These are phyloP conservation scores for Caenorhabditis doughertyi DNA, from an alignment of 2,888 invertebrate species.

Conservation along the genomic window DNA sequence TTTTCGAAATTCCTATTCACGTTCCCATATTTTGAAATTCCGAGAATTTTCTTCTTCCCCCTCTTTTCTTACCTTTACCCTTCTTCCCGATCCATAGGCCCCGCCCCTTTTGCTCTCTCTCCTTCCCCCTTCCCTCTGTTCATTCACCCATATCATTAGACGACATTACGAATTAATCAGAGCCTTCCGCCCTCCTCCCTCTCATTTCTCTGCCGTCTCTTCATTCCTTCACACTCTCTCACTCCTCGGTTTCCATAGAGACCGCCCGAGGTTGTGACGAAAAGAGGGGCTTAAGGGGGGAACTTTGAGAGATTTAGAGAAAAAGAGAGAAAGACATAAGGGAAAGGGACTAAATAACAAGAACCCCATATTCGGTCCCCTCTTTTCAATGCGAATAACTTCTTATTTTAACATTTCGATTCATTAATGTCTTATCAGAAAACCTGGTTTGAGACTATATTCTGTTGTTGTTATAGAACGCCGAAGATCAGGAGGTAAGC, in stretches of 20 bases:
- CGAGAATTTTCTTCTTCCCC: no score
- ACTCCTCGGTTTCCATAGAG: background rate
- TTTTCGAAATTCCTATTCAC: no score
- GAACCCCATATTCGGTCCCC: no score
- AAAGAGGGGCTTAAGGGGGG: no score
- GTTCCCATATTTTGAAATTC: no score
- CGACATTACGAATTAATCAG: background rate
- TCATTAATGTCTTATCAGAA: background rate
- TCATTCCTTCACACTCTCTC: background rate
- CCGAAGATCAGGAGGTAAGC: conserved; percentile 19
- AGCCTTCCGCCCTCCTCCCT: background rate
- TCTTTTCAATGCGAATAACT: background rate
- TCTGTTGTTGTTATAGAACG: conserved; percentile 37
- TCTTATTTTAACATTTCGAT: background rate
- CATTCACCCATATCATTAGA: background rate
- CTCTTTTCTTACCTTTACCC: no score
- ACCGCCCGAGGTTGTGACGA: background rate
- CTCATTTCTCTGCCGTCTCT: background rate
- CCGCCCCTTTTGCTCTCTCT: no score
- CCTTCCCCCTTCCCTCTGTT: no score
- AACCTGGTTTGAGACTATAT: conserved; percentile 50
- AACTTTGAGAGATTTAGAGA: no score
- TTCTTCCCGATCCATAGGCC: no score
- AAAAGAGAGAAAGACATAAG: background rate
- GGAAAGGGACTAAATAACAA: background rate